These are phyloP conservation scores for Tribolium castaneum DNA, from an alignment of 1,140 invertebrate species.

Conservation along the genomic window DNA sequence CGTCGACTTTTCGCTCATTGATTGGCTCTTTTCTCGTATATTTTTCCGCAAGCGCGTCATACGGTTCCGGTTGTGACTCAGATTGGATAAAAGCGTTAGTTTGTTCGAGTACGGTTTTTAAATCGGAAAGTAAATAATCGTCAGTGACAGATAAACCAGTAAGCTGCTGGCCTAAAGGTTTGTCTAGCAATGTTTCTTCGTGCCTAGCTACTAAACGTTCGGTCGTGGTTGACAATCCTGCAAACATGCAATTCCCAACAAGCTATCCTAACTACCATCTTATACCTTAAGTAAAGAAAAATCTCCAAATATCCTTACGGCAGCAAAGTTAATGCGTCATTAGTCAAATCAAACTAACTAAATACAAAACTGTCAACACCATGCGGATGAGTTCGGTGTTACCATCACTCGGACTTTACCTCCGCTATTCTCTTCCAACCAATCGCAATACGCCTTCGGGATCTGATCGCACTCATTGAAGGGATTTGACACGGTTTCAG, in stretches of 20 bases:
- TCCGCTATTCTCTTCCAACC: constrained; percentile 56
- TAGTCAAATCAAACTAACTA: constrained; percentile 55
- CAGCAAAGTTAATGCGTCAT: constrained; percentile 54
- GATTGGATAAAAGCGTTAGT: constrained; percentile 61
- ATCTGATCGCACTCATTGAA: constrained; percentile 46
- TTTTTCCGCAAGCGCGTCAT: constrained; percentile 53
- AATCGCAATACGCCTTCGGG: constrained; percentile 62
- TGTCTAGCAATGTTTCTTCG: constrained; percentile 54
- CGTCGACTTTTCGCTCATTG: constrained; percentile 30
- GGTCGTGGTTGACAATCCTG: constrained; percentile 62
- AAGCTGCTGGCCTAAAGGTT: constrained; percentile 47
- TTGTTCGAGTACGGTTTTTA: constrained; percentile 51
- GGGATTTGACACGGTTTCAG: constrained; percentile 41
- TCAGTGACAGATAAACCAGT: constrained; percentile 40
- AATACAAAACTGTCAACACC: constrained; percentile 53
- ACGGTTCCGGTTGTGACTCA: constrained; percentile 59
- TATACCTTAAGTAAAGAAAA: constrained; percentile 51
- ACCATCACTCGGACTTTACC: constrained; percentile 58
- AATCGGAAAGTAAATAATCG: constrained; percentile 39
- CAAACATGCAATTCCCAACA: constrained; percentile 64
- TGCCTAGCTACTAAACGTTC: constrained; percentile 59
- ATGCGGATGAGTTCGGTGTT: constrained; percentile 58
- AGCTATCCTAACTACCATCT: constrained; percentile 62
- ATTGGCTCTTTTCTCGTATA: constrained; percentile 43
- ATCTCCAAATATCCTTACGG: constrained; percentile 61